A percentile compares a stretch with the other conserved stretches of the same genome.
These are phyloP conservation scores for Sebastes aleutianus DNA, from an alignment of 2,797 vertebrate genomes.

Conservation along the genomic window DNA sequence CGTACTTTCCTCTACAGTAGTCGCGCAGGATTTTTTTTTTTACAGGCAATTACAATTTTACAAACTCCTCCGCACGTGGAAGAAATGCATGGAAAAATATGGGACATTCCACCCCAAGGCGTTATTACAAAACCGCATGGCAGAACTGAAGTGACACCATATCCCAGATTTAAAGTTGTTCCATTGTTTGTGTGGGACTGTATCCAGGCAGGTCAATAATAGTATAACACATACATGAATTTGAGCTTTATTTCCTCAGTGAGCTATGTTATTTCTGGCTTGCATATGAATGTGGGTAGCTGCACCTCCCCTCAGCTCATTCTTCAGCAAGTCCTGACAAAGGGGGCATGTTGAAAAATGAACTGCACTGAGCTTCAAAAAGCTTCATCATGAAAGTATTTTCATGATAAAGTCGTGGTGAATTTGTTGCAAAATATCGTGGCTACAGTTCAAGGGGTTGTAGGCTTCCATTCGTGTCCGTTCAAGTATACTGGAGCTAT, in stretches of 20 bases:
- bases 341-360: slow-evolving; percentile 35
- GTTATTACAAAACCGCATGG: background rate
- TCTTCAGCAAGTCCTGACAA: slow-evolving; percentile 70
- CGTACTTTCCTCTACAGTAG: background rate
- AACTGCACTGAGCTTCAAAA: background rate
- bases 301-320: slow-evolving; percentile 57
- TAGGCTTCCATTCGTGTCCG: slow-evolving; percentile 15
- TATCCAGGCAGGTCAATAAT: slow-evolving; percentile 28
- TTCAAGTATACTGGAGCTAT: slow-evolving; percentile 21
- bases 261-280: slow-evolving; percentile 35
- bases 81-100: slow-evolving; percentile 9
- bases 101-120: background rate
- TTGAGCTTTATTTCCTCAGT: slow-evolving; percentile 14
- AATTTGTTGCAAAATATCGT: slow-evolving; percentile 23
- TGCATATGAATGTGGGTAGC: slow-evolving; percentile 15
- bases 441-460: background rate
- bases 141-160: slow-evolving; percentile 7
- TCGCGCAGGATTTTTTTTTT: background rate
- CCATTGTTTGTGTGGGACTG: slow-evolving; percentile 24
- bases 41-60: background rate
- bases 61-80: slow-evolving; percentile 9
- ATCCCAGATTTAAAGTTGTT: slow-evolving; percentile 17
- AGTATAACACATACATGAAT: slow-evolving; percentile 11
- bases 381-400: slow-evolving; percentile 39
- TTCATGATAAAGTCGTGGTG: background rate